These are phyloP conservation scores for Coleophora deauratella DNA, from an alignment of 2,888 invertebrate species.

Conservation along the genomic window DNA sequence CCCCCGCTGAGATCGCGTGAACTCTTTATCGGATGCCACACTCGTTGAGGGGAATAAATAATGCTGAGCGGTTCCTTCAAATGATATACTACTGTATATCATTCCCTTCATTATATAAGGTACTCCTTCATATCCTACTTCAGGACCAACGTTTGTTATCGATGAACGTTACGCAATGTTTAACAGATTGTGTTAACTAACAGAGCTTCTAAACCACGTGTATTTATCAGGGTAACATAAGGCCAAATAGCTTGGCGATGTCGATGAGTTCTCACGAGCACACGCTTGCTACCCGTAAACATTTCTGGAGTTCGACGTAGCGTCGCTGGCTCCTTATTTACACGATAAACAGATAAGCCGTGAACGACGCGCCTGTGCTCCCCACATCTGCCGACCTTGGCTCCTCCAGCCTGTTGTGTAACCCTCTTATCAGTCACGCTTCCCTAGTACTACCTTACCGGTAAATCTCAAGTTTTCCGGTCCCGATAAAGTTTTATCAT, in stretches of 20 bases:
- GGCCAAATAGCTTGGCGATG: constrained; percentile 42
- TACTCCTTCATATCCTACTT: too few species aligned
- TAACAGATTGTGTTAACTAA: constrained; percentile 36
- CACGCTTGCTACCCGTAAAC: constrained; percentile 61
- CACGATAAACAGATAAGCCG: constrained; percentile 63
- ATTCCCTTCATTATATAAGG: too few species aligned
- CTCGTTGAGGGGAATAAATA: constrained; percentile 20
- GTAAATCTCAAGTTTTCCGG: constrained; percentile 63
- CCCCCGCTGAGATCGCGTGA: constrained; percentile 63
- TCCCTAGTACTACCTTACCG: constrained; percentile 46
- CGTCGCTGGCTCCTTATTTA: constrained; percentile 50
- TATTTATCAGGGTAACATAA: constrained; percentile 46
- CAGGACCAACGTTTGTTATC: constrained; percentile 17
- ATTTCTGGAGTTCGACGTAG: constrained; percentile 17
- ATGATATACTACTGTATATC: constrained; percentile 15
- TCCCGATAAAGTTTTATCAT: constrained; percentile 47
- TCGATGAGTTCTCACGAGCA: constrained; percentile 57
- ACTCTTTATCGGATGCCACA: constrained; percentile 55
- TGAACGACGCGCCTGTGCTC: constrained; percentile 64
- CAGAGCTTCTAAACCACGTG: constrained; percentile 47
- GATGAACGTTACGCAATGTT: constrained; percentile 34
- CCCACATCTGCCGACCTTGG: constrained; percentile 73
- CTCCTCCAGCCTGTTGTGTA: constrained; percentile 57
- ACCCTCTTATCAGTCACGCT: constrained; percentile 66
- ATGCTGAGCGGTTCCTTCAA: too few species aligned